phyloP scores from a whole-genome alignment of 2,888 invertebrate genomes.

The Nipponacmea schrenckii region DNA sequence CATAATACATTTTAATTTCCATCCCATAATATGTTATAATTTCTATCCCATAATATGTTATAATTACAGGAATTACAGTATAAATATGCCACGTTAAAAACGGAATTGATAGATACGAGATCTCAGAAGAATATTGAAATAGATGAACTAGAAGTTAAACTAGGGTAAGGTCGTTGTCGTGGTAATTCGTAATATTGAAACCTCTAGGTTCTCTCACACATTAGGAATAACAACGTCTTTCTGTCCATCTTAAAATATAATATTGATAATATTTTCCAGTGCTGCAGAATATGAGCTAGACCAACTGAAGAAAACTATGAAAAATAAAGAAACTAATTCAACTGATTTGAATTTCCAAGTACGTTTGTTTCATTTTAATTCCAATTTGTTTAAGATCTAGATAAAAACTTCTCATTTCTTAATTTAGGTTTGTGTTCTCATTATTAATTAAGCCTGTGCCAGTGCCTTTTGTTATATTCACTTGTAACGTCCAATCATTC shows the following conservation, averaged over 20 bases:
- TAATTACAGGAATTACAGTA: conserved; percentile 50
- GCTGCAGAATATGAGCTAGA: conserved; percentile 54
- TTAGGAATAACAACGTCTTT: too few species aligned
- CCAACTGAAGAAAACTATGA: conserved; percentile 45
- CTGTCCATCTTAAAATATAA: too few species aligned
- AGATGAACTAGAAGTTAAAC: conserved; percentile 56
- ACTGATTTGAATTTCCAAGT: conserved; percentile 26
- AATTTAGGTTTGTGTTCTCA: too few species aligned
- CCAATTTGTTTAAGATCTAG: neutral
- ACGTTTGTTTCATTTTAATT: neutral
- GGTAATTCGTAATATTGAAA: too few species aligned
- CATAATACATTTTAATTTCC: too few species aligned
- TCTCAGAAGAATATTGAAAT: conserved; percentile 51
- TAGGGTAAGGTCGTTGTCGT: too few species aligned
- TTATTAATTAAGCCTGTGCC: too few species aligned
- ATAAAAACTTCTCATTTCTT: too few species aligned
- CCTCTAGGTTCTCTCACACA: too few species aligned
- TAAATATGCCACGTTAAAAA: conserved; percentile 51
- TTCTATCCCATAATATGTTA: neutral
- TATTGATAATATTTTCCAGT: conserved; percentile 33
- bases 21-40: too few species aligned
- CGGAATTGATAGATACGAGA: conserved; percentile 46
- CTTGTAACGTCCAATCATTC: too few species aligned
- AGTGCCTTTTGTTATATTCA: too few species aligned
- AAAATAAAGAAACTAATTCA: conserved; percentile 35